Conservation (phyloP, 2,797 vertebrate genomes). For the Sebastes iracundus region DNA sequence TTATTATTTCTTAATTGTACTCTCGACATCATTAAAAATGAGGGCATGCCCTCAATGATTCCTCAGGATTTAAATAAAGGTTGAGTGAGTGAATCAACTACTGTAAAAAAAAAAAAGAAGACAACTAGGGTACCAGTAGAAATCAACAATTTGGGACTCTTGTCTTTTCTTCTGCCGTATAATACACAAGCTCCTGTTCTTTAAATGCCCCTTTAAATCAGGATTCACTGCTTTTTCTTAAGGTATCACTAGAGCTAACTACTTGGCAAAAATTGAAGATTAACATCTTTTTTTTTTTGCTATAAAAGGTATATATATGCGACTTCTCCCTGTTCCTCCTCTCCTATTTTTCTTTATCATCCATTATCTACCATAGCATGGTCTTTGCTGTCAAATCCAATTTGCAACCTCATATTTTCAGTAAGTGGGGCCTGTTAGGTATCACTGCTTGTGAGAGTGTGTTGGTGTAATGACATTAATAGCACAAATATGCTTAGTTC, state of each 20-base stretch:
- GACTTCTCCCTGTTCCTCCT: not conserved
- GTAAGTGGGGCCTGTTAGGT: not conserved
- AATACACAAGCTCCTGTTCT: not conserved
- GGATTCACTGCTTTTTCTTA: not conserved
- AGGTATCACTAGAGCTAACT: not conserved
- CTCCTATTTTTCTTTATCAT: not conserved
- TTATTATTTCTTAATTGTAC: not conserved
- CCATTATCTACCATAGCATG: not conserved
- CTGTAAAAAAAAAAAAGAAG: not conserved
- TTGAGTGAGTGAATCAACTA: not conserved
- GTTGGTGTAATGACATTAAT: constrained; percentile 11
- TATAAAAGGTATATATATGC: not conserved
- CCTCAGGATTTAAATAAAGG: not conserved
- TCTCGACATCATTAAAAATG: not conserved
- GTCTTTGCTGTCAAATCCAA: constrained; percentile 8
- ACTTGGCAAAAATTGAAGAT: not conserved
- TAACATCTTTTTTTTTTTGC: not conserved
- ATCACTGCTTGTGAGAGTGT: constrained; percentile 1
- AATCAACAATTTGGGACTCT: not conserved
- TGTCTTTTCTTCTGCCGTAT: not conserved
- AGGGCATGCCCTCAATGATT: not conserved
- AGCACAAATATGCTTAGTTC: constrained; percentile 10
- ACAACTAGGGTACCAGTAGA: not conserved
- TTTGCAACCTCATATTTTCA: constrained; percentile 7
- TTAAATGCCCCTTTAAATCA: not conserved